Evolutionary conservation across 2,113 vertebrate genomes (phyloP), one percentile per base, ranked within the genome.

Genomic region (Toxotes chatareus): DNA sequence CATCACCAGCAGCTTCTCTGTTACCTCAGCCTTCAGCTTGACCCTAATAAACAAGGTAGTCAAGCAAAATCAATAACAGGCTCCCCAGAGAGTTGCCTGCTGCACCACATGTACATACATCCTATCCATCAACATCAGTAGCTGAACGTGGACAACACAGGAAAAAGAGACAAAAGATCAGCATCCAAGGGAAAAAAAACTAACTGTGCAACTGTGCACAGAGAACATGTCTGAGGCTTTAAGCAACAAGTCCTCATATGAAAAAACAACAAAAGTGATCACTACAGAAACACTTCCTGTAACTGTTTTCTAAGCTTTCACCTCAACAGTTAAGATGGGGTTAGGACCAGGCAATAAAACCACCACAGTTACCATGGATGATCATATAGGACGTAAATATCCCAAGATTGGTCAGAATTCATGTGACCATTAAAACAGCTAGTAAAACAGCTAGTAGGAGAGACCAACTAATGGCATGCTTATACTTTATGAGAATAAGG

Each of bases 1-100:
- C 42, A 74, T 85, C 76, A 85, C 51, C 8, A n/a, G 59, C 57
- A 68, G 47, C 34, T 14, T 47, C 49, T 57, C 5, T 66, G 46
- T 31, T 19, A 12, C 21, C 46, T 7, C 73, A 51, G 31, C 57
- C 70, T 82, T 80, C 42, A 61, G 66, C 23, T 40, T 63, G 32
- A 74, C 36, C 23, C 4, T 32, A 73, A 82, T 61, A 73, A 78
- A 86, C 0, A 0, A 56, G 53, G 4, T 13, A 42, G 46, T 70
- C 6, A 34, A 9, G 16, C 2, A 56, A 81, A 64, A 79, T 81
- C 87, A 79, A 78, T 86, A 67, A 61, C 12, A 23, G 4, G 49
- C 11, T 47, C 62, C 27, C 10, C 17, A 4, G 32, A 57, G 65
- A 66, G 11, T 21, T 57, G 11, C 2, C 23, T 3, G 14, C 38